Conservation (phyloP, 2,113 vertebrate species). For the Zosterops pallidus region DNA sequence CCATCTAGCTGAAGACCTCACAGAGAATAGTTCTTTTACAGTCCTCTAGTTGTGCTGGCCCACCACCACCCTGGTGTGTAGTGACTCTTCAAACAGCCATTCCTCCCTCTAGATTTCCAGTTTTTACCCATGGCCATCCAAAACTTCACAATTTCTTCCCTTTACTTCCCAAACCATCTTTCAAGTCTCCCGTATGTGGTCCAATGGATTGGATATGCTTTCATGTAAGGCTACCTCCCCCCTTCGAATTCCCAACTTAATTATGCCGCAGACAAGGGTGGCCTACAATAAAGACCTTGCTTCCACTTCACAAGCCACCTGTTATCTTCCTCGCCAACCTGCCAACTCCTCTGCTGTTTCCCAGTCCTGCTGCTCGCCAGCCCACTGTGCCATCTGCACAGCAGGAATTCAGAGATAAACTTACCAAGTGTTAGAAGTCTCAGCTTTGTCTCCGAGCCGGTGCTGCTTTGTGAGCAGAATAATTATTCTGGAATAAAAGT, state of each 20-base stretch:
- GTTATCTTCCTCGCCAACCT: conserved; percentile 47
- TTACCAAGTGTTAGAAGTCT: conserved; percentile 57
- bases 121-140: background rate
- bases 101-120: background rate
- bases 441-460: conserved; percentile 47
- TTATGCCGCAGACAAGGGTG: conserved; percentile 3
- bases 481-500: conserved; percentile 49
- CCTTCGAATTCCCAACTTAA: background rate
- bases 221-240: background rate
- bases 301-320: conserved; percentile 65
- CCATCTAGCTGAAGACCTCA: background rate
- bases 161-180: background rate
- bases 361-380: conserved; percentile 58
- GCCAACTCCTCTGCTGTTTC: conserved; percentile 57
- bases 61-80: background rate
- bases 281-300: conserved; percentile 52
- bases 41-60: background rate
- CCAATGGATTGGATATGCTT: background rate
- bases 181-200: background rate
- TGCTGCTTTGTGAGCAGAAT: conserved; percentile 60
- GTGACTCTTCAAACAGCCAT: background rate
- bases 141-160: background rate
- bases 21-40: background rate
- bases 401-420: conserved; percentile 63
- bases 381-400: conserved; percentile 64